Evolutionary conservation across 2,888 invertebrate species (phyloP), one percentile per base, ranked within the genome.

Genomic region (Torymus auratus): DNA sequence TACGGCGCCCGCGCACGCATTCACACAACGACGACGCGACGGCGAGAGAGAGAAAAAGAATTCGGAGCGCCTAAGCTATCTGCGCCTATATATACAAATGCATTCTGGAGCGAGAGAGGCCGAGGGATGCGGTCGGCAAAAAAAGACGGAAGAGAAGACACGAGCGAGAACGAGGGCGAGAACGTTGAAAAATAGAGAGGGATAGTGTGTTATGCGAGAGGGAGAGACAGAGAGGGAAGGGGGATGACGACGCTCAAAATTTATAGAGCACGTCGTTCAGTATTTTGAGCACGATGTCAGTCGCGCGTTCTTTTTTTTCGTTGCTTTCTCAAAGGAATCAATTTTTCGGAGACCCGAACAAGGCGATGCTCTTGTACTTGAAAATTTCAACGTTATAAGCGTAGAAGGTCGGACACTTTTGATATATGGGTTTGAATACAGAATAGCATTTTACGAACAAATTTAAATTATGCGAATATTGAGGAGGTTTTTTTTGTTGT

Each of bases 261-360:
- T 78, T 78, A 78, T 71, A 41, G 64, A n/a, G 56, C 52, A 23
- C n/a, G 69, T 41, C n/a, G 58, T 69, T 77, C 41, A 71, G 71
- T 78, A 71, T 78, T 78, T 71, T n/a, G 71, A 71, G 12, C 71
- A 61, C 28, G n/a, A 56, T 70, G 55, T 77, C 78, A 71, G 17
- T 13, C 60, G 62, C 52, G 58, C 20, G 17, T 11, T 10, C 55
- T 20, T 28, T 41, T 41, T 41, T 7, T 41, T 41, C 41, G 0
- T 28, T 28, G 28, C 28, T 28, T 41, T 41, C 41, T 41, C 41
- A 41, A 10, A 41, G 41, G 41, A 41, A 41, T 41, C 41, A 41
- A 41, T 41, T 41, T 41, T 41, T 41, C 41, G 41, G 41, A 41
- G 41, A 41, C 41, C 7, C 41, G 41, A 41, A 41, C 41, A 41